phyloP scores from a whole-genome alignment of 2,797 vertebrate genomes.

The Apogon hyalosoma region DNA sequence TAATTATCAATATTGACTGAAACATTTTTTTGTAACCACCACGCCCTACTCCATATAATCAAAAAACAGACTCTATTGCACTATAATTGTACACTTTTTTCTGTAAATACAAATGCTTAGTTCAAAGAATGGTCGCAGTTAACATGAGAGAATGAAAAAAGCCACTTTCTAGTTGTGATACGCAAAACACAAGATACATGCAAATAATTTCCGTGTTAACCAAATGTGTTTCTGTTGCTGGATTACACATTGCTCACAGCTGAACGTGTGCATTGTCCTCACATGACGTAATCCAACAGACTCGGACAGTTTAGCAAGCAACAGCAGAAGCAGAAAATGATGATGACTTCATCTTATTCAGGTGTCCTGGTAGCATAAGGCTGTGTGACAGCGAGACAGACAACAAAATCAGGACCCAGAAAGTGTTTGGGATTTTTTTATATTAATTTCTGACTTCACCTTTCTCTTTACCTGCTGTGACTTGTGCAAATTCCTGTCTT shows the following conservation, averaged over 20 bases:
- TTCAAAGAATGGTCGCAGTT: background rate
- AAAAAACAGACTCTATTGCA: background rate
- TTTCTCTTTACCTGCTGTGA: background rate
- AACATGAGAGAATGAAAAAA: background rate
- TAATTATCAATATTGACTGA: no score
- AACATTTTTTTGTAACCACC: background rate
- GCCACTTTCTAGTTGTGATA: background rate
- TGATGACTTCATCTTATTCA: background rate
- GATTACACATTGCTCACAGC: background rate
- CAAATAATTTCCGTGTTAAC: constrained; percentile 21
- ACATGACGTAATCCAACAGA: background rate
- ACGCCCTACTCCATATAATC: background rate
- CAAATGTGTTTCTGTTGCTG: background rate
- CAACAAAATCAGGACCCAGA: background rate
- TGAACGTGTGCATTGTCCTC: background rate
- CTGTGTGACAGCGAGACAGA: background rate
- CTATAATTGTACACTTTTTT: background rate
- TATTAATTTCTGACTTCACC: background rate
- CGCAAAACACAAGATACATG: background rate
- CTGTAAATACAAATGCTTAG: background rate
- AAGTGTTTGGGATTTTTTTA: background rate
- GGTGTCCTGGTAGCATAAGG: background rate
- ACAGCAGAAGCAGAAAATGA: background rate
- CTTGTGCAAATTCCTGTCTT: background rate
- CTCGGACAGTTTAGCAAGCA: background rate